A percentile compares a stretch with the other conserved stretches of the same genome.
These are phyloP conservation scores for Abrostola triplasia DNA, from an alignment of 2,888 invertebrate genomes.

Conservation along the genomic window DNA sequence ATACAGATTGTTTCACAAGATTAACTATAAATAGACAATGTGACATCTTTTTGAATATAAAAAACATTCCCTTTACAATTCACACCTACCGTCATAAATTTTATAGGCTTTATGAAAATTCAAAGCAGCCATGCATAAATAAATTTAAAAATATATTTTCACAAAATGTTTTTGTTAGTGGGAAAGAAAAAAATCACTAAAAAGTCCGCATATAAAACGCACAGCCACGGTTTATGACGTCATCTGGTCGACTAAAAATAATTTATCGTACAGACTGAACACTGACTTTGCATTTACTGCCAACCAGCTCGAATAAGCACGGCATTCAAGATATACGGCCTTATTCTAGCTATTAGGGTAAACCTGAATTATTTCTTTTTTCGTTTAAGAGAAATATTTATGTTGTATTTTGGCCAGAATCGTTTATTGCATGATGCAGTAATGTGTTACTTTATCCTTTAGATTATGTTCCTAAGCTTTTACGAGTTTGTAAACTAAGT, in stretches of 20 bases:
- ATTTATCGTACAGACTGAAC: constrained; percentile 66
- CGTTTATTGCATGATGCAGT: constrained; percentile 11
- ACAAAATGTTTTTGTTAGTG: constrained; percentile 17
- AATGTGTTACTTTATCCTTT: neutral
- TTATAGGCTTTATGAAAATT: constrained; percentile 15
- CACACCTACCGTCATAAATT: constrained; percentile 23
- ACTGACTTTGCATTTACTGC: constrained; percentile 56
- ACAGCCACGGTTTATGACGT: constrained; percentile 29
- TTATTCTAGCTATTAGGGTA: constrained; percentile 48
- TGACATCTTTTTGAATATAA: constrained; percentile 16
- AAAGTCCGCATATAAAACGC: constrained; percentile 35
- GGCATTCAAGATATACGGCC: constrained; percentile 51
- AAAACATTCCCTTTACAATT: constrained; percentile 16
- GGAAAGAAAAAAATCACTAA: constrained; percentile 9
- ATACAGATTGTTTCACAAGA: neutral
- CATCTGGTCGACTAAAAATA: constrained; percentile 57
- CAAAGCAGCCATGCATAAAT: constrained; percentile 33
- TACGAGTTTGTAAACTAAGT: too few relatives aligned
- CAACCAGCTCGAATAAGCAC: constrained; percentile 48
- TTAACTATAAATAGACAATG: constrained; percentile 3
- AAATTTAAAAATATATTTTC: constrained; percentile 34
- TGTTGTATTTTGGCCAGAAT: constrained; percentile 31
- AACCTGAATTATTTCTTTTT: constrained; percentile 37
- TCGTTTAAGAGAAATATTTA: constrained; percentile 22
- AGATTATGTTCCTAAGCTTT: neutral